These are phyloP conservation scores for Larimichthys crocea DNA, from an alignment of 2,113 vertebrate species.

Conservation along the genomic window DNA sequence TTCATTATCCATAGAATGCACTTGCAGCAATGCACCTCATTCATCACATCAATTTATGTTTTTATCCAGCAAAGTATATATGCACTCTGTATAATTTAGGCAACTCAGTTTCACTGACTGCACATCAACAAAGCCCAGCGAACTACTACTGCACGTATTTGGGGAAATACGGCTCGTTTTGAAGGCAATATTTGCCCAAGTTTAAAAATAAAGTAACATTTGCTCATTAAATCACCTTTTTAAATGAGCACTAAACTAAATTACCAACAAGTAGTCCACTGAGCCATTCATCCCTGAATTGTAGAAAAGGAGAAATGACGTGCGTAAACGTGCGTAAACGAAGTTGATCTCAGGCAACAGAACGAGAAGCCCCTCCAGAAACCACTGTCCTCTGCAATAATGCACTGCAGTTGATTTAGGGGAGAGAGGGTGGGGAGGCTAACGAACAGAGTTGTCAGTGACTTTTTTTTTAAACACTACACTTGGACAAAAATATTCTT, in stretches of 20 bases:
- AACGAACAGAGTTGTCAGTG: slow-evolving; percentile 27
- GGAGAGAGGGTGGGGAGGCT: slow-evolving; percentile 20
- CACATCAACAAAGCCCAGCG: background rate
- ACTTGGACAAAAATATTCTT: background rate
- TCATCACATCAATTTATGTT: background rate
- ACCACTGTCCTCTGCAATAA: slow-evolving; percentile 67
- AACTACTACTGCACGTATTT: background rate
- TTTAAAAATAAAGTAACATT: slow-evolving; percentile 44
- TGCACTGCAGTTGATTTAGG: slow-evolving; percentile 57
- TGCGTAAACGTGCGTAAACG: slow-evolving; percentile 60
- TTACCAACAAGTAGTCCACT: background rate
- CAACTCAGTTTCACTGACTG: background rate
- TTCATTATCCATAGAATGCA: slow-evolving; percentile 12
- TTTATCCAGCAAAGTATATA: background rate
- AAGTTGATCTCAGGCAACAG: slow-evolving; percentile 52
- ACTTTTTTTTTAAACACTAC: slow-evolving; percentile 42
- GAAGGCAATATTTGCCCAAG: background rate
- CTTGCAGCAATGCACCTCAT: slow-evolving; percentile 1
- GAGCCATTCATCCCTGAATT: background rate
- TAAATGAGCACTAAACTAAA: background rate
- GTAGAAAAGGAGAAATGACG: slow-evolving; percentile 9
- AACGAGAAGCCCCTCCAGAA: slow-evolving; percentile 37
- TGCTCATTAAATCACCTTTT: background rate
- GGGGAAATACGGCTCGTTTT: background rate
- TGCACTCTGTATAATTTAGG: background rate